Conservation (phyloP, 2,113 vertebrate species). For the Mesembrinibis cayennensis region DNA sequence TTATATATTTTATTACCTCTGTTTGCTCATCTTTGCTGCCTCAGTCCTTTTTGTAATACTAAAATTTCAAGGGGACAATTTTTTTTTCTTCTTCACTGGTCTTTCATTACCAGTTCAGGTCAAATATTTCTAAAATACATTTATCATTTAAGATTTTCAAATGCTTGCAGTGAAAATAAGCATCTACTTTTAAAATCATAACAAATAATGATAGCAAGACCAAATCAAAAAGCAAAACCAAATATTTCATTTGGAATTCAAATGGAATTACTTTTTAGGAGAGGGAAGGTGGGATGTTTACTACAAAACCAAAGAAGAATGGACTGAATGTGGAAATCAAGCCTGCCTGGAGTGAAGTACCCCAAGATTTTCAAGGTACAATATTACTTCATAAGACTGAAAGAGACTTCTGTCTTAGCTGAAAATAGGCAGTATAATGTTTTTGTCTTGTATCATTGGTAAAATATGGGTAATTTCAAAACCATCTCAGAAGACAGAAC, state of each 20-base stretch:
- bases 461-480: neutral
- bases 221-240: neutral
- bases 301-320: conserved; percentile 57
- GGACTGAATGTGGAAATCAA: conserved; percentile 55
- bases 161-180: neutral
- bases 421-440: neutral
- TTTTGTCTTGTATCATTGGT: neutral
- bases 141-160: neutral
- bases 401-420: neutral
- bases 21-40: neutral
- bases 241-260: neutral
- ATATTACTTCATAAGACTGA: neutral
- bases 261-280: conserved; percentile 61
- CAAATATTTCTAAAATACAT: neutral
- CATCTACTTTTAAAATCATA: neutral
- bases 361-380: conserved; percentile 69
- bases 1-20: neutral
- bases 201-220: neutral
- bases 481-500: neutral
- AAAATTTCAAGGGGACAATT: neutral
- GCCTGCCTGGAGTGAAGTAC: conserved; percentile 50
- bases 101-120: neutral
- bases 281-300: conserved; percentile 9
- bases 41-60: neutral
- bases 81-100: neutral